Conservation (phyloP, 2,113 vertebrate species). For the Peromyscus polionotus region DNA sequence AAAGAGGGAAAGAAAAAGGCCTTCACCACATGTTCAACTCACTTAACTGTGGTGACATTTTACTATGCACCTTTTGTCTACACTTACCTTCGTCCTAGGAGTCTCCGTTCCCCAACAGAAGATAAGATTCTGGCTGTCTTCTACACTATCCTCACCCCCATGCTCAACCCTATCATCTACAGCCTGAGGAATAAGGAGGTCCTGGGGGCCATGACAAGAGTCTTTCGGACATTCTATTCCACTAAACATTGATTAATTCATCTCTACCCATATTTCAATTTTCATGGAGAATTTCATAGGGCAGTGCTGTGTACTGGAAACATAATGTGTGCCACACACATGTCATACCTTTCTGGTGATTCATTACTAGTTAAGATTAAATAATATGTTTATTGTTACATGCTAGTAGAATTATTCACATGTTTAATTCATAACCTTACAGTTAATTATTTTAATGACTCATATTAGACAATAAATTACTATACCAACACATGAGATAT, state of each 20-base stretch:
- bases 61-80: slow-evolving; percentile 63
- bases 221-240: background rate
- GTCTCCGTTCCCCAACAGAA: background rate
- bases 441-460: background rate
- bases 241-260: background rate
- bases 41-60: slow-evolving; percentile 56
- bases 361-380: background rate
- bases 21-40: slow-evolving; percentile 24
- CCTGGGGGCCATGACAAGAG: background rate
- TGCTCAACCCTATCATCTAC: slow-evolving; percentile 27
- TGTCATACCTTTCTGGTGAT: background rate
- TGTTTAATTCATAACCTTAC: background rate
- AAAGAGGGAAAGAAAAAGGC: slow-evolving; percentile 56
- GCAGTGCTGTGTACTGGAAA: background rate
- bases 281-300: too few species aligned
- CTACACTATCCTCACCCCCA: slow-evolving; percentile 12
- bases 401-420: background rate
- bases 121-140: slow-evolving; percentile 20
- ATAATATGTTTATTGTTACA: background rate
- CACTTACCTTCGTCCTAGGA: slow-evolving; percentile 21
- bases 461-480: background rate
- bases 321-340: too few species aligned
- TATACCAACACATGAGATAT: background rate
- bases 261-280: background rate
- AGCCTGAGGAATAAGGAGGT: slow-evolving; percentile 36